Percentiles rank a stretch among this genome's conserved stretches.
These are phyloP conservation scores for Leguminivora glycinivorella DNA, from an alignment of 1,140 invertebrate genomes.

Conservation along the genomic window DNA sequence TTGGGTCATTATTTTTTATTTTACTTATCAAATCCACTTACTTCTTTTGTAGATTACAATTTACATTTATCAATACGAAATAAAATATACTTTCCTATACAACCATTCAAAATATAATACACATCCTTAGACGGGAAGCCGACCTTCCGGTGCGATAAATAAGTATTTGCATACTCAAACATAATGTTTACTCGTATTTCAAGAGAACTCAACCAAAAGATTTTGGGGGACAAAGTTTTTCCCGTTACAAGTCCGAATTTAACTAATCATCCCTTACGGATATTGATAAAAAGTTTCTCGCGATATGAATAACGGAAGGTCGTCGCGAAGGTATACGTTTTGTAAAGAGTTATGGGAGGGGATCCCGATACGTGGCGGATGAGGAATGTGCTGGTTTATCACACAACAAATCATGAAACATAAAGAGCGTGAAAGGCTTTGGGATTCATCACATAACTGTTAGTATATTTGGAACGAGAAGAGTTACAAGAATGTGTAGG, in stretches of 20 bases:
- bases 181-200: neutral
- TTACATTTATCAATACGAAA: neutral
- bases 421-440: neutral
- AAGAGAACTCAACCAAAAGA: neutral
- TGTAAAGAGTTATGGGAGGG: neutral
- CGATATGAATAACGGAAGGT: constrained; percentile 4
- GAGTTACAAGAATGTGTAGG: no score
- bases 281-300: constrained; percentile 21
- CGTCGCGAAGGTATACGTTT: neutral
- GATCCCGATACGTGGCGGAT: neutral
- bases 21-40: no score
- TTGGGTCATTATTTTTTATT: no score
- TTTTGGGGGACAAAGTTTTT: neutral
- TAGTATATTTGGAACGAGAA: no score
- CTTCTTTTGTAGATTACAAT: no score
- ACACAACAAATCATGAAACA: constrained; percentile 7
- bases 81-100: neutral
- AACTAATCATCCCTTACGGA: constrained; percentile 14
- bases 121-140: no score
- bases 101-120: no score
- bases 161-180: constrained; percentile 8
- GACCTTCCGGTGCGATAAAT: neutral
- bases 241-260: neutral
- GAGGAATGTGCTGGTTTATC: constrained; percentile 1
- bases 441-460: neutral